phyloP scores from a whole-genome alignment of 2,113 vertebrate species.

The Ondatra zibethicus region DNA sequence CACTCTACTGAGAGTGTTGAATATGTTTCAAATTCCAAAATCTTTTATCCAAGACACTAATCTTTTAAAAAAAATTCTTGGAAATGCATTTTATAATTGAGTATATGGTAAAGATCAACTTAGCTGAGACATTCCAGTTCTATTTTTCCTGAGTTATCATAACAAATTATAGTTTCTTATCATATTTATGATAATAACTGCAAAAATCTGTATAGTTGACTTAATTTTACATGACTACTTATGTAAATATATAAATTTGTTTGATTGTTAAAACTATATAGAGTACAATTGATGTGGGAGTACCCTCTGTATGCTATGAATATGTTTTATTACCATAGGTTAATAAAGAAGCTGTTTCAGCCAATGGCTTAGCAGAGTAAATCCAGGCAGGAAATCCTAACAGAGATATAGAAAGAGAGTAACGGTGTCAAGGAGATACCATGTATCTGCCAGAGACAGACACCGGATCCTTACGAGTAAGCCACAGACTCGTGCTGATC shows the following conservation, averaged over 20 bases:
- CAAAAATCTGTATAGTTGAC: background rate
- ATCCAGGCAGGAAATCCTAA: too few species aligned
- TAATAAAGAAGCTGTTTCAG: too few species aligned
- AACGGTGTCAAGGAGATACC: too few species aligned
- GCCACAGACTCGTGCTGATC: too few species aligned
- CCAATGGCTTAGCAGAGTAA: too few species aligned
- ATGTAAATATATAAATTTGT: background rate
- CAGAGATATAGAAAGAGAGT: too few species aligned
- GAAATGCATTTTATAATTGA: background rate
- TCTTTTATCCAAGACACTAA: background rate
- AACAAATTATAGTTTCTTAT: background rate
- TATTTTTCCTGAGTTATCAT: background rate
- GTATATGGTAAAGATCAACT: background rate
- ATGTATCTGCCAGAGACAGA: too few species aligned
- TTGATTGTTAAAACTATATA: background rate
- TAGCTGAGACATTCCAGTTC: background rate
- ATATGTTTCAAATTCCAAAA: background rate
- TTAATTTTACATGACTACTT: background rate
- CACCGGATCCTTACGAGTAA: too few species aligned
- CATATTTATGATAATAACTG: background rate
- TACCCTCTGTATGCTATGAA: too few species aligned
- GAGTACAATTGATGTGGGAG: background rate
- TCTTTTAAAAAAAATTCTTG: background rate
- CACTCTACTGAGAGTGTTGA: background rate
- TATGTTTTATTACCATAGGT: too few species aligned